Percentiles rank a stretch among this genome's conserved stretches.
These are phyloP conservation scores for Calameuta pallipes DNA, from an alignment of 2,888 invertebrate genomes.

Conservation along the genomic window DNA sequence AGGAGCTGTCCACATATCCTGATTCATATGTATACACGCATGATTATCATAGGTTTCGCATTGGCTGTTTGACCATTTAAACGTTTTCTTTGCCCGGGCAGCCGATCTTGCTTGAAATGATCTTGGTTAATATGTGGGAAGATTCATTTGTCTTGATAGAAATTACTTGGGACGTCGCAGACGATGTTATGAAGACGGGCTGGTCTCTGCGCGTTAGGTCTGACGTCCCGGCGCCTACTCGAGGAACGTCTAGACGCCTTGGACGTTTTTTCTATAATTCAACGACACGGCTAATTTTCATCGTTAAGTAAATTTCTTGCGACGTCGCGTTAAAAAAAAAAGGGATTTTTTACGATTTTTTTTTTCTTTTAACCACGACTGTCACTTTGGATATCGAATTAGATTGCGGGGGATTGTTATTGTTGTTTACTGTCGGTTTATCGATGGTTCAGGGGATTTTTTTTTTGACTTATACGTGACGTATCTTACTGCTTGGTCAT, in stretches of 20 bases:
- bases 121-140: background rate
- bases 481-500: slow-evolving; percentile 38
- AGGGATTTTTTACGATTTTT: background rate
- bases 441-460: background rate
- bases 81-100: slow-evolving; percentile 28
- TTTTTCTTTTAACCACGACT: background rate
- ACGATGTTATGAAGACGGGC: background rate
- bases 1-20: slow-evolving; percentile 22
- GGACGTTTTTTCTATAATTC: background rate
- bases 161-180: background rate
- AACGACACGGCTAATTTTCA: background rate
- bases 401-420: background rate
- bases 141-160: background rate
- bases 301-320: background rate
- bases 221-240: background rate
- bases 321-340: background rate
- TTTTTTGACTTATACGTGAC: slow-evolving; percentile 34
- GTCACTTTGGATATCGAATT: background rate
- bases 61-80: slow-evolving; percentile 12
- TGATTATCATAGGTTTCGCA: background rate
- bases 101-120: background rate
- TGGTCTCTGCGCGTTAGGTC: background rate
- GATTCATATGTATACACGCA: background rate
- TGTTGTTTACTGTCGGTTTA: background rate
- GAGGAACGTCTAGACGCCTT: background rate